These are phyloP conservation scores for Danaus chrysippus DNA, from an alignment of 2,888 invertebrate genomes.

Conservation along the genomic window DNA sequence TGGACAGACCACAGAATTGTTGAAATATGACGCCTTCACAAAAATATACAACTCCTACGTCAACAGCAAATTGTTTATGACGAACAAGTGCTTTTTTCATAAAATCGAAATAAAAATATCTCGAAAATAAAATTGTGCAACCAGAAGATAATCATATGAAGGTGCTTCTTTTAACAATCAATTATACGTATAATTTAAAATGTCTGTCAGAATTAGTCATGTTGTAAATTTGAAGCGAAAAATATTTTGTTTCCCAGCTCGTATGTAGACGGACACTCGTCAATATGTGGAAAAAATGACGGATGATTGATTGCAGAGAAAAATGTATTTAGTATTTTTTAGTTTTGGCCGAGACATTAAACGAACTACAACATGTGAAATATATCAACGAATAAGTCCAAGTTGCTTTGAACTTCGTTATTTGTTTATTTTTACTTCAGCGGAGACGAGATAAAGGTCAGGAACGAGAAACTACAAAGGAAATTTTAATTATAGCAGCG, in stretches of 20 bases:
- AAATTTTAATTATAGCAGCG: background rate
- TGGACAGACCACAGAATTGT: background rate
- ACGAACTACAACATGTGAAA: background rate
- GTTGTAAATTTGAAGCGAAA: background rate
- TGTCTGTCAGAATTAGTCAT: background rate
- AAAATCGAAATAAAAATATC: no score
- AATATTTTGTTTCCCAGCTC: background rate
- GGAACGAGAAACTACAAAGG: background rate
- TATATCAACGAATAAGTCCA: background rate
- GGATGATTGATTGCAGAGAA: background rate
- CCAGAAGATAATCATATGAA: no score
- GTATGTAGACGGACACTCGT: background rate
- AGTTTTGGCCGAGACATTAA: background rate
- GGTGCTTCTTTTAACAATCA: background rate
- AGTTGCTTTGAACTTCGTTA: conserved; percentile 3
- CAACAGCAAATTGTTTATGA: no score
- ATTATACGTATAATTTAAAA: background rate
- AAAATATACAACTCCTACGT: background rate
- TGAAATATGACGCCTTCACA: background rate
- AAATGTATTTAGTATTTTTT: background rate
- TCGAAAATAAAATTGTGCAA: no score
- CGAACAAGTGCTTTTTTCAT: no score
- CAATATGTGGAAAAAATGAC: background rate
- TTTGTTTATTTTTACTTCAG: conserved; percentile 1
- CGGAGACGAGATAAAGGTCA: background rate